Evolutionary conservation across 2,113 vertebrate genomes (phyloP).

Genomic region (Aleadryas rufinucha): DNA sequence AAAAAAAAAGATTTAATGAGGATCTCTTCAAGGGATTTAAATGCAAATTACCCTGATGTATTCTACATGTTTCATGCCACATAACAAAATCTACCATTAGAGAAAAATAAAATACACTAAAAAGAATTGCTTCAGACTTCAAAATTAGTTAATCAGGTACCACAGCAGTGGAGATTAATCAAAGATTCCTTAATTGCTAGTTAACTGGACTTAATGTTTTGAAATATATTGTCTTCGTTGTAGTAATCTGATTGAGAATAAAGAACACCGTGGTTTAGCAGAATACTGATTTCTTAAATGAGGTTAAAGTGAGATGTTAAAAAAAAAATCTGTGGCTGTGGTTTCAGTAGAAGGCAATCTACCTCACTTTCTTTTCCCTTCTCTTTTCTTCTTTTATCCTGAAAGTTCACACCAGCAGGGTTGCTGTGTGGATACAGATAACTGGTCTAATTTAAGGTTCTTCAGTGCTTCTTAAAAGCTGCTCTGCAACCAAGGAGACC

Average conservation of each 20-base stretch:
- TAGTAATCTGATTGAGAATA: neutral
- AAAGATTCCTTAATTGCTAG: conserved; percentile 14
- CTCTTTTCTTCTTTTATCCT: neutral
- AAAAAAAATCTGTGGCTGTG: neutral
- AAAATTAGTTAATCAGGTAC: neutral
- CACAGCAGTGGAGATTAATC: neutral
- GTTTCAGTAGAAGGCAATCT: neutral
- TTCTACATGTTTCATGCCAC: neutral
- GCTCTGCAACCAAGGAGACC: neutral
- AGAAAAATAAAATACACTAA: conserved; percentile 10
- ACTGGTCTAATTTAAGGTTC: neutral
- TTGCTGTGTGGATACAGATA: neutral
- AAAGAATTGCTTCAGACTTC: neutral
- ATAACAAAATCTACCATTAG: neutral
- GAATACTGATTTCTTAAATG: neutral
- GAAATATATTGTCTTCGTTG: neutral
- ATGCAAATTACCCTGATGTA: conserved; percentile 21
- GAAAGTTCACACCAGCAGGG: neutral
- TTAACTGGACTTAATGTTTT: neutral
- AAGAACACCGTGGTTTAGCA: neutral
- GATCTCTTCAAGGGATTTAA: conserved; percentile 28
- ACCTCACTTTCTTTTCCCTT: neutral
- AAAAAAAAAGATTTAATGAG: neutral
- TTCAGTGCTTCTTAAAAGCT: neutral
- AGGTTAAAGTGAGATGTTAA: neutral